Percentiles rank a stretch among this genome's conserved stretches.
These are phyloP conservation scores for Blastobasis lacticolella DNA, from an alignment of 2,888 invertebrate species.

Conservation along the genomic window DNA sequence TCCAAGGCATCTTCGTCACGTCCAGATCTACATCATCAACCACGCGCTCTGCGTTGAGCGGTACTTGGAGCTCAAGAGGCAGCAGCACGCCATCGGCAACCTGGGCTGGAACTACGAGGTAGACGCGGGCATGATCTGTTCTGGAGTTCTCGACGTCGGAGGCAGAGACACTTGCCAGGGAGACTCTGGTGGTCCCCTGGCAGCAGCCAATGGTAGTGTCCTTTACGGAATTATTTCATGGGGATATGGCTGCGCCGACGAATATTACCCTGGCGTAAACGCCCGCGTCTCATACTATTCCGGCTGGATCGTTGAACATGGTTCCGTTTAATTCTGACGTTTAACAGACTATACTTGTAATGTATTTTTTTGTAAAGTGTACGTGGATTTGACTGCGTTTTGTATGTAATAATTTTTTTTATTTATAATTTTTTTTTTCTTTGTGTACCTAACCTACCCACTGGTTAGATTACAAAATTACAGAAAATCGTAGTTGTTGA, in stretches of 20 bases:
- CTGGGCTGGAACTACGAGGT: too few relatives aligned
- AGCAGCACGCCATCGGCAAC: slow-evolving; percentile 22
- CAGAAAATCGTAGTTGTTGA: too few relatives aligned
- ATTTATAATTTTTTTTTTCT: too few relatives aligned
- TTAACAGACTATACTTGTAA: too few relatives aligned
- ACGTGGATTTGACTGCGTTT: too few relatives aligned
- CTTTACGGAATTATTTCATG: slow-evolving; percentile 65
- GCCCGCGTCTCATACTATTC: slow-evolving; percentile 43
- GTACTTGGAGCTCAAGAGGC: slow-evolving; percentile 22
- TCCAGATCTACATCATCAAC: slow-evolving; percentile 38
- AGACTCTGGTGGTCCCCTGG: slow-evolving; percentile 67
- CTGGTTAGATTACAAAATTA: too few relatives aligned
- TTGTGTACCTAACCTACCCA: too few relatives aligned
- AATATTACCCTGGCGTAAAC: slow-evolving; percentile 59
- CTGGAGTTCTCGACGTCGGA: slow-evolving; percentile 19
- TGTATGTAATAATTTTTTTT: too few relatives aligned
- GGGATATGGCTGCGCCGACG: slow-evolving; percentile 60
- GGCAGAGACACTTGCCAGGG: slow-evolving; percentile 17
- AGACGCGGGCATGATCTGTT: slow-evolving; percentile 31
- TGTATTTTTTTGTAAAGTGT: too few relatives aligned
- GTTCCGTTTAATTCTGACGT: too few relatives aligned
- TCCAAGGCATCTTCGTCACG: slow-evolving; percentile 26
- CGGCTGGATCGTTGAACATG: slow-evolving; percentile 30
- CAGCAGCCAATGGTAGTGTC: slow-evolving; percentile 25
- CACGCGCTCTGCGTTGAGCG: slow-evolving; percentile 29